A percentile compares a stretch with the other conserved stretches of the same genome.
These are phyloP conservation scores for Lasioglossum zephyrum DNA, from an alignment of 2,888 invertebrate genomes.

Conservation along the genomic window DNA sequence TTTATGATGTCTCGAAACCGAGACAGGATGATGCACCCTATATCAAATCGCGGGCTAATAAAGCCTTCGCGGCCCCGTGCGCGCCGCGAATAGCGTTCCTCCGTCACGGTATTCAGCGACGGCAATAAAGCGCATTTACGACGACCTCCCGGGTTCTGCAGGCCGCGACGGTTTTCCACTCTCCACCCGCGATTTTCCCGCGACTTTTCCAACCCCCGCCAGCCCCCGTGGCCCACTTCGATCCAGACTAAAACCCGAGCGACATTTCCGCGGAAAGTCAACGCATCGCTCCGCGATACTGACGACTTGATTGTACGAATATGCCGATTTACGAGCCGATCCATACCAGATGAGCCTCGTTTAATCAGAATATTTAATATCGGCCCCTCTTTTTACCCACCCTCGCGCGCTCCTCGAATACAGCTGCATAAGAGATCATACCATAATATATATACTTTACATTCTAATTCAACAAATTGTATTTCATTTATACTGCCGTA, in stretches of 20 bases:
- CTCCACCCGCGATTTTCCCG: constrained; percentile 45
- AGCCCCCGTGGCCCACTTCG: constrained; percentile 15
- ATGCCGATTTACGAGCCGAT: constrained; percentile 36
- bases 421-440: not conserved
- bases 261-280: not conserved
- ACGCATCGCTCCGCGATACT: not conserved
- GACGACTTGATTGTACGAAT: constrained; percentile 31
- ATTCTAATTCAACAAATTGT: not conserved
- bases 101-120: constrained; percentile 47
- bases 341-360: constrained; percentile 21
- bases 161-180: constrained; percentile 51
- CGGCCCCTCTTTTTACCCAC: not conserved
- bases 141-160: constrained; percentile 50
- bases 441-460: not conserved
- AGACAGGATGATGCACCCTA: constrained; percentile 61
- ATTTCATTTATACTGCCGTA: not conserved
- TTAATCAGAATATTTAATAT: constrained; percentile 6
- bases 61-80: constrained; percentile 57
- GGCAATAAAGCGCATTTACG: constrained; percentile 71
- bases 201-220: constrained; percentile 27
- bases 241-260: not conserved
- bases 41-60: constrained; percentile 70
- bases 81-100: constrained; percentile 59
- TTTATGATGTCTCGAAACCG: constrained; percentile 63
- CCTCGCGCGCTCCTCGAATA: not conserved